phyloP scores from a whole-genome alignment of 2,113 vertebrate species.

The Pogona vitticeps region DNA sequence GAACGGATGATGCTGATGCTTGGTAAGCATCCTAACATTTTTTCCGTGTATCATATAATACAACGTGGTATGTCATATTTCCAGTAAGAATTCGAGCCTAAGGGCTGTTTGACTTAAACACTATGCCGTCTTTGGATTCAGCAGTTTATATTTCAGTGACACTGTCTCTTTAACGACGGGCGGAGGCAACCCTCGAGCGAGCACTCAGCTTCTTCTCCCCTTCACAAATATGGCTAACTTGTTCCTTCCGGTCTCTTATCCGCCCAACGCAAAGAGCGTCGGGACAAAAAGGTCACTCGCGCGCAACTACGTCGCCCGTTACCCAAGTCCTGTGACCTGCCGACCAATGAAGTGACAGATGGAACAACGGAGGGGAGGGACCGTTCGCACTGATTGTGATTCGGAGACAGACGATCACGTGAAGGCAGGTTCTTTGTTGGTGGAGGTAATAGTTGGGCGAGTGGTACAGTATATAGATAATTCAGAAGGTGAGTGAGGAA shows the following conservation, averaged over 20 bases:
- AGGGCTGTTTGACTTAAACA: too few species aligned
- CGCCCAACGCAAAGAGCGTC: not conserved
- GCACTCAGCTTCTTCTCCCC: not conserved
- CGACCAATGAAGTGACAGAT: not conserved
- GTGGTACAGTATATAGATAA: not conserved
- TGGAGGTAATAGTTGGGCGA: not conserved
- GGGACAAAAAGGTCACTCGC: too few species aligned
- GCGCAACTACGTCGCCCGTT: not conserved
- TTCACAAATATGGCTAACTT: constrained; percentile 17
- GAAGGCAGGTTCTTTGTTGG: not conserved
- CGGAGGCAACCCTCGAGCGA: not conserved
- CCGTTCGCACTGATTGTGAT: not conserved
- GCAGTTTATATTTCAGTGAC: not conserved
- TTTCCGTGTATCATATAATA: not conserved
- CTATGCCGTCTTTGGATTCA: too few species aligned
- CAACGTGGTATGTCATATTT: too few species aligned
- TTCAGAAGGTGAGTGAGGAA: not conserved
- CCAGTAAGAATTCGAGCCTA: too few species aligned
- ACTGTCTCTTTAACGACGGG: constrained; percentile 9
- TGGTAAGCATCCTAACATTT: not conserved
- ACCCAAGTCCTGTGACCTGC: not conserved
- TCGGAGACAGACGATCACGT: not conserved
- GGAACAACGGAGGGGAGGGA: not conserved
- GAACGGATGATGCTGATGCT: not conserved
- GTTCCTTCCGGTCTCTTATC: not conserved